Conservation (phyloP, 2,888 invertebrate genomes). For the Phalera bucephala region DNA sequence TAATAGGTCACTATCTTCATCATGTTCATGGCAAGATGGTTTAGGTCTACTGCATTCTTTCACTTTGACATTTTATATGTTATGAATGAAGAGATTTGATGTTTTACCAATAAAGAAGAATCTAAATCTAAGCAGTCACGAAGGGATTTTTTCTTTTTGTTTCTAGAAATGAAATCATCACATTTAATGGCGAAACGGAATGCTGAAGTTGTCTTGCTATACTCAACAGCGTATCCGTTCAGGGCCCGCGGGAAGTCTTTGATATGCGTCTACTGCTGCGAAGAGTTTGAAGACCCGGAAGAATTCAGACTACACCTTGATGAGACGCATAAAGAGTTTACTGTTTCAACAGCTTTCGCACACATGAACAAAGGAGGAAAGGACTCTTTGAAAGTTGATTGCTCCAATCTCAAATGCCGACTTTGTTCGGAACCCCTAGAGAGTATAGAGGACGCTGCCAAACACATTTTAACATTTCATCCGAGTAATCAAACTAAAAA, state of each 20-base stretch:
- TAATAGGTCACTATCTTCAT: no score
- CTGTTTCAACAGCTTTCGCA: conserved; percentile 59
- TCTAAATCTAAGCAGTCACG: no score
- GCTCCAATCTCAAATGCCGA: conserved; percentile 56
- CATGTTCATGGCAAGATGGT: no score
- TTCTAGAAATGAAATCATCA: conserved; percentile 65
- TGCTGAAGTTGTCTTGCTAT: conserved; percentile 65
- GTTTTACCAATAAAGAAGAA: no score
- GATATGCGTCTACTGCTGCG: conserved; percentile 71
- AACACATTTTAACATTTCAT: conserved; percentile 53
- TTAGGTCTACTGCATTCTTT: no score
- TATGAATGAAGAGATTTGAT: no score
- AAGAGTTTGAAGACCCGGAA: conserved; percentile 54
- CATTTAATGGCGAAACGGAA: conserved; percentile 62
- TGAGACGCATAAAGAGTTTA: conserved; percentile 49
- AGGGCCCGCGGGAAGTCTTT: conserved; percentile 56
- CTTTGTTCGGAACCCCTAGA: conserved; percentile 46
- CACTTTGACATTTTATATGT: no score
- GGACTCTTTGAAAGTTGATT: conserved; percentile 66
- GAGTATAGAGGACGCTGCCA: conserved; percentile 46
- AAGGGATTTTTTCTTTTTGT: conserved; percentile 57
- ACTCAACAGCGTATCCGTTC: conserved; percentile 70
- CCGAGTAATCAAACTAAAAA: conserved; percentile 28
- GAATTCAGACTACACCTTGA: conserved; percentile 58
- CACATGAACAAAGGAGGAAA: conserved; percentile 50